A percentile compares a stretch with the other conserved stretches of the same genome.
Evolutionary conservation across 2,888 invertebrate genomes (phyloP).

Genomic region (Agrochola macilenta): DNA sequence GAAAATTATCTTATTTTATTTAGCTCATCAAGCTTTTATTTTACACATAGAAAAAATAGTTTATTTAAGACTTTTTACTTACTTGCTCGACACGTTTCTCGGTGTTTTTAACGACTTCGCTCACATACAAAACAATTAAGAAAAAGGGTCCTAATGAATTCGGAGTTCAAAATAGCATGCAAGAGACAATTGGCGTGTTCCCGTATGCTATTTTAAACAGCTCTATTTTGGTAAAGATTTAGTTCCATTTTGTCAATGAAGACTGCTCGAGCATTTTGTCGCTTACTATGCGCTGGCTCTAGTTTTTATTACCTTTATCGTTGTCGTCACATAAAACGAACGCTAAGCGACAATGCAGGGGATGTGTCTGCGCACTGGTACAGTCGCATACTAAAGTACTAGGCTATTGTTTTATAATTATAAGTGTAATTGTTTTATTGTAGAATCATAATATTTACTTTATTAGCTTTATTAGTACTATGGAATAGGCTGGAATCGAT

Average conservation of each 20-base stretch:
- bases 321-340: too few relatives aligned
- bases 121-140: background rate
- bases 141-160: background rate
- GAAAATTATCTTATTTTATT: too few relatives aligned
- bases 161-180: background rate
- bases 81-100: too few relatives aligned
- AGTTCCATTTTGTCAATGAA: slow-evolving; percentile 12
- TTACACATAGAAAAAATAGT: background rate
- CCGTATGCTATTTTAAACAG: background rate
- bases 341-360: too few relatives aligned
- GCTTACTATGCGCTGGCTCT: too few relatives aligned
- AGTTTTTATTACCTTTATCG: background rate
- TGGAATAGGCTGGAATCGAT: too few relatives aligned
- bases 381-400: too few relatives aligned
- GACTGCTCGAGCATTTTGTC: background rate
- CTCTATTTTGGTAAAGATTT: slow-evolving; percentile 18
- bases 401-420: too few relatives aligned
- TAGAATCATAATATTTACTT: too few relatives aligned
- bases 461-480: too few relatives aligned
- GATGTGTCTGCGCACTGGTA: too few relatives aligned
- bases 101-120: background rate
- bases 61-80: background rate
- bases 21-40: background rate
- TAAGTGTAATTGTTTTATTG: too few relatives aligned
- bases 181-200: background rate